Evolutionary conservation across 2,888 invertebrate genomes (phyloP), one percentile per base, ranked within the genome.

Genomic region (Saturnia japonica): DNA sequence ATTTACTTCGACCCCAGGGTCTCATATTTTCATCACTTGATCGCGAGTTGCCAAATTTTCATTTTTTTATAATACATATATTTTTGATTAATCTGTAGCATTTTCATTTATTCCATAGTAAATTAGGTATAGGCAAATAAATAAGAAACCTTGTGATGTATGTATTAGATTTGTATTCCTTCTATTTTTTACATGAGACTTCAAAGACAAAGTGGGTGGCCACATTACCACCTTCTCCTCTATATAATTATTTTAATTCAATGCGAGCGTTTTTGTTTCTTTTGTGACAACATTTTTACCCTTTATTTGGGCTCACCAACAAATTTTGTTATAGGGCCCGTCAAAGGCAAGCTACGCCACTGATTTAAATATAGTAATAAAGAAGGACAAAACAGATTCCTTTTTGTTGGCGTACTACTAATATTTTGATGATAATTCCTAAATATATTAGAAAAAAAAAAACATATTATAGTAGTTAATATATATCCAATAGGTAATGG

Each of bases 401-500:
- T n/a, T n/a, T n/a, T n/a, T n/a, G n/a, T n/a, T n/a, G n/a, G n/a
- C n/a, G n/a, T n/a, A n/a, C n/a, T n/a, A n/a, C n/a, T n/a, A n/a
- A n/a, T n/a, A n/a, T n/a, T n/a, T n/a, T n/a, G n/a, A n/a, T n/a
- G n/a, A 14, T 1, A 25, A 43, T 43, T 45, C 64, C 19, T 4
- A 47, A 43, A 62, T 60, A 34, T 22, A 16, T 57, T 25, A 11
- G 12, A 57, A 57, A 57, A 2, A 54, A n/a, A 51, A 51, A 19
- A 54, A 22, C 45, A 54, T 11, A 22, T 54, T 54, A 54, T 54
- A 22, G 19, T 47, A 19, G 0, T 47, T 54, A 22, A 54, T 54
- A n/a, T 54, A 9, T 64, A 40, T 64, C 16, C n/a, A 64, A 40
- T 67, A 93, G 93, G 76, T 88, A n/a, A 86, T 90, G 86, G 91